Percentiles rank a stretch among this genome's conserved stretches.
Evolutionary conservation across 2,113 vertebrate species (phyloP).

Genomic region (Trematocara unimaculatum): DNA sequence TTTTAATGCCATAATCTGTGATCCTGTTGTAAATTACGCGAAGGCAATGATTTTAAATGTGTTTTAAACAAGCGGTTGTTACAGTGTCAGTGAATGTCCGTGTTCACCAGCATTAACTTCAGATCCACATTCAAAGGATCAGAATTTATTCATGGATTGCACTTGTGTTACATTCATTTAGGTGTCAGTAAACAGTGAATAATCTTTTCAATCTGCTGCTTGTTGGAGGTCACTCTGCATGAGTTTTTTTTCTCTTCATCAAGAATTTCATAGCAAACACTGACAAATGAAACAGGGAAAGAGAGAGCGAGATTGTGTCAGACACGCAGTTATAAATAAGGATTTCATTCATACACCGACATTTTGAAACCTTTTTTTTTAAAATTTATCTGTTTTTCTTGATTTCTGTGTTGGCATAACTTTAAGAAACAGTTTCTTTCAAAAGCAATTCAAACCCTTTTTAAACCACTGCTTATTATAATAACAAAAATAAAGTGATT

Average conservation of each 20-base stretch:
- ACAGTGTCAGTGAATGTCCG: slow-evolving; percentile 15
- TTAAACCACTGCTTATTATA: slow-evolving; percentile 4
- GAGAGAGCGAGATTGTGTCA: not conserved
- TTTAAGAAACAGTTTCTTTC: not conserved
- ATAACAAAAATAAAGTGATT: slow-evolving; percentile 58
- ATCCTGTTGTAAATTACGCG: slow-evolving; percentile 27
- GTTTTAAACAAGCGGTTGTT: not conserved
- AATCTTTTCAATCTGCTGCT: not conserved
- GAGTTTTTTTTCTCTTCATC: not conserved
- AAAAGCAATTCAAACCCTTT: not conserved
- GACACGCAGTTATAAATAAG: not conserved
- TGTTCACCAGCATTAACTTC: not conserved
- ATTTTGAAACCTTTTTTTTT: not conserved
- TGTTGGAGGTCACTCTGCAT: slow-evolving; percentile 20
- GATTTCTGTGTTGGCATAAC: not conserved
- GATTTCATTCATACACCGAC: not conserved
- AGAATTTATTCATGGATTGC: slow-evolving; percentile 46
- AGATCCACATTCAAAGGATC: not conserved
- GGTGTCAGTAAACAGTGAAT: slow-evolving; percentile 13
- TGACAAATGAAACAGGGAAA: not conserved
- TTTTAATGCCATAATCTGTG: slow-evolving; percentile 10
- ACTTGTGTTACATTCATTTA: slow-evolving; percentile 47
- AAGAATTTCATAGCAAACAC: not conserved
- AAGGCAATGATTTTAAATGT: slow-evolving; percentile 11
- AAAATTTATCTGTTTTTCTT: not conserved